phyloP scores from a whole-genome alignment of 2,113 vertebrate genomes.

The Stegostoma tigrinum region DNA sequence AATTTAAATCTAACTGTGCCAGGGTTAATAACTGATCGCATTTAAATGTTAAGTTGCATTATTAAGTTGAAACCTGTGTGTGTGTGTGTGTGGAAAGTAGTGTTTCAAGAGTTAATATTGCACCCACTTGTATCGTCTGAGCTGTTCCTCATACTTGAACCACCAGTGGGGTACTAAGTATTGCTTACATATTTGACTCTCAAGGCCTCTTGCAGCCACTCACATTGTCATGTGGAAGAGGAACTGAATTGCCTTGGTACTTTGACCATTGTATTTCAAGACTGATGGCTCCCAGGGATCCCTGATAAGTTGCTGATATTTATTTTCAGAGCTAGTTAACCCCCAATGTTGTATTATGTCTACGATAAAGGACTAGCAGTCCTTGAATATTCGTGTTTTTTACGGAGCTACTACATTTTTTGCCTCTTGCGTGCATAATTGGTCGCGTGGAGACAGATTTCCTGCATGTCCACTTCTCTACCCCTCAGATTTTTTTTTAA shows the following conservation, averaged over 20 bases:
- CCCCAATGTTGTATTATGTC: not conserved
- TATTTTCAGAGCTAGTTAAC: not conserved
- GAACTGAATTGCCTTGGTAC: not conserved
- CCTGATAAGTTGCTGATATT: not conserved
- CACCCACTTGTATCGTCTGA: not conserved
- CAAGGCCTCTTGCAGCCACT: not conserved
- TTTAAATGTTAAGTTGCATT: not conserved
- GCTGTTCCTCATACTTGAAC: not conserved
- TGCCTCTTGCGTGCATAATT: not conserved
- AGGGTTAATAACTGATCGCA: not conserved
- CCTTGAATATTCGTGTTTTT: not conserved
- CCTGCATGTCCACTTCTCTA: not conserved
- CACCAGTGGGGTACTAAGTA: not conserved
- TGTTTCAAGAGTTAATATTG: not conserved
- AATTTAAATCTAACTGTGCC: not conserved
- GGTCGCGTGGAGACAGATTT: not conserved
- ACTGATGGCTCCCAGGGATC: not conserved
- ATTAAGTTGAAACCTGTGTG: not conserved
- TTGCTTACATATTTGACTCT: not conserved
- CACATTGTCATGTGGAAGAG: not conserved
- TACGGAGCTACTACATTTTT: not conserved
- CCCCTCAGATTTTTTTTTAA: not conserved
- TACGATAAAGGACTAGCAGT: not conserved
- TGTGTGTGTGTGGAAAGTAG: too few relatives aligned
- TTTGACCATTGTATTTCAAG: not conserved